Conservation (phyloP, 2,113 vertebrate genomes). For the Notothenia rossii region DNA sequence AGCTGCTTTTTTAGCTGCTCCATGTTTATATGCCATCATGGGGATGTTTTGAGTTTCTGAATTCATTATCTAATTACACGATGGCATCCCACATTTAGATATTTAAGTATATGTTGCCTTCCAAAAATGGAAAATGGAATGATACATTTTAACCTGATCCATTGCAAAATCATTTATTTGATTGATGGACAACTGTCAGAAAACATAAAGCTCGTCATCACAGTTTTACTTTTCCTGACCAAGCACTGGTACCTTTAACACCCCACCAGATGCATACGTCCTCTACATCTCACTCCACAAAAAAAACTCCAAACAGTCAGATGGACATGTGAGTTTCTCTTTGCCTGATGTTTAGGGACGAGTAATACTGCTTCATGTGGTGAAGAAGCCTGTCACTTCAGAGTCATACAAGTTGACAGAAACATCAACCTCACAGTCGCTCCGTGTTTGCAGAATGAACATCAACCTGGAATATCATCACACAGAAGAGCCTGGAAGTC, state of each 20-base stretch:
- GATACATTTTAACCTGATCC: background rate
- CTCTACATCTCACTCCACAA: background rate
- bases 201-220: background rate
- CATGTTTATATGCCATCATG: background rate
- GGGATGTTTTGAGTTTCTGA: background rate
- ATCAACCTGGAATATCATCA: constrained; percentile 33
- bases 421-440: constrained; percentile 1
- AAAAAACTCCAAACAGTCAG: background rate
- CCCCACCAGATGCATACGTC: constrained; percentile 25
- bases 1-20: background rate
- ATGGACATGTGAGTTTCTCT: background rate
- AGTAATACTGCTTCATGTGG: background rate
- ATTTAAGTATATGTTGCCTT: background rate
- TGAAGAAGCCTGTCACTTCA: background rate
- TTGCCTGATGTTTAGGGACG: constrained; percentile 5
- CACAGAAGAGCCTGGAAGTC: constrained; percentile 39
- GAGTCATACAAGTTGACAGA: constrained; percentile 1
- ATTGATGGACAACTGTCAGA: background rate
- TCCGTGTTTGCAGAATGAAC: constrained; percentile 14
- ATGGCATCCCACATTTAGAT: background rate
- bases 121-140: background rate
- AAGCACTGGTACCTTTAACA: background rate
- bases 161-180: background rate
- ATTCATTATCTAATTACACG: no score
- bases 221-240: background rate